Evolutionary conservation across 2,113 vertebrate genomes (phyloP), one percentile per base, ranked within the genome.

Genomic region (Dasyprocta punctata): DNA sequence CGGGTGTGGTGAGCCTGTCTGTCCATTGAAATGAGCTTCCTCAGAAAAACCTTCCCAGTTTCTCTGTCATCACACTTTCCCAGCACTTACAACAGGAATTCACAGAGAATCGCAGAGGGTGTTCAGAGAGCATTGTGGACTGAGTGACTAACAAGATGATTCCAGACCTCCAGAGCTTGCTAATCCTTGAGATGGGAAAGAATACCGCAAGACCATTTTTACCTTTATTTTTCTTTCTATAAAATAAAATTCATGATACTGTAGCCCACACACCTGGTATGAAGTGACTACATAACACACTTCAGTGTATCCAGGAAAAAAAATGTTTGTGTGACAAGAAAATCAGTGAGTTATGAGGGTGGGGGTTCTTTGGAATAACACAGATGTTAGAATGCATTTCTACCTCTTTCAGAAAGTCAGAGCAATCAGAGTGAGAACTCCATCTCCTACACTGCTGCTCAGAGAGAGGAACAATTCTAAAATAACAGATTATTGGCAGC

Each of bases 301-400:
- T 71, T 71, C 13, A 61, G 0, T n/a, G 33, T 56, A 89, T 26
- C 60, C 44, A 38, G 30, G 87, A 38, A 33, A 84, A 96, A 26
- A 84, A 92, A 89, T 54, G 26, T 80, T 92, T 89, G 38, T 94
- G 12, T 94, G 81, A 80, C 61, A 96, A 89, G 84, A 87, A 86
- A 86, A 84, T 77, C 52, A 61, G 0, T 90, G 69, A 87, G 44
- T 92, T 94, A 60, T 90, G 49, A 65, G 52, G n/a, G n/a, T 83
- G 26, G 49, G 26, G 44, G 44, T 24, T 89, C 49, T 80, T 84
- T 96, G 89, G 65, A 95, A 90, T 65, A 93, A 44, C 0, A 60
- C 28, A 56, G 12, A n/a, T 75, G 52, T 58, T 96, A 88, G 13
- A 81, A 63, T 1, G 7, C 65, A 30, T 65, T 80, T 95, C 38